Conservation (phyloP, 2,113 vertebrate species). For the Sinocyclocheilus grahami region DNA sequence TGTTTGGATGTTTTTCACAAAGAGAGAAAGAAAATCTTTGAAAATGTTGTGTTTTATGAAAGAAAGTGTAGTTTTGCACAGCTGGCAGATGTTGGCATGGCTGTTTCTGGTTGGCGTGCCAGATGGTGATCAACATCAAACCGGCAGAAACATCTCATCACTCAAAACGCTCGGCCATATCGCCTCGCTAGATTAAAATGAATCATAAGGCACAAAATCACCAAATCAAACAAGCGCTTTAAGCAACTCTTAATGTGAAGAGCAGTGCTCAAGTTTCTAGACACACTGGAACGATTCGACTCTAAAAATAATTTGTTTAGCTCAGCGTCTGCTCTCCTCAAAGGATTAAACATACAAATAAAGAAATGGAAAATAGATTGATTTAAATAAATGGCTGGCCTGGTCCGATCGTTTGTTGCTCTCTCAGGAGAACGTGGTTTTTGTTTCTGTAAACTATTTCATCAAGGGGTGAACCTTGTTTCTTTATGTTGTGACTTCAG, state of each 20-base stretch:
- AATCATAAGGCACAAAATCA: conserved; percentile 35
- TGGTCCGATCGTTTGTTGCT: conserved; percentile 47
- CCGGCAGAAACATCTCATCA: conserved; percentile 25
- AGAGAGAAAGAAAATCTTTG: background rate
- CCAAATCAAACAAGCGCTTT: conserved; percentile 35
- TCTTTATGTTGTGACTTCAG: conserved; percentile 37
- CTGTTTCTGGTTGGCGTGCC: background rate
- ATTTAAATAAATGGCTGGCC: conserved; percentile 53
- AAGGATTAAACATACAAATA: conserved; percentile 56
- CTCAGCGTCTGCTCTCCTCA: conserved; percentile 34
- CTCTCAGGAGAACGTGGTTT: conserved; percentile 19
- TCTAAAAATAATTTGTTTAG: conserved; percentile 53
- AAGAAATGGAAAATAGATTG: conserved; percentile 47
- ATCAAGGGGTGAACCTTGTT: conserved; percentile 41
- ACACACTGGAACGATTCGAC: conserved; percentile 12
- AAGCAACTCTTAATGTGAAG: conserved; percentile 38
- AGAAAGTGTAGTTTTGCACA: background rate
- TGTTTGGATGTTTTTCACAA: background rate
- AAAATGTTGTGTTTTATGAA: background rate
- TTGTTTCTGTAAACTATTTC: conserved; percentile 47
- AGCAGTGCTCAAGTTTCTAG: conserved; percentile 18
- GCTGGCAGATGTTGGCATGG: background rate
- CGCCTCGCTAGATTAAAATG: conserved; percentile 42
- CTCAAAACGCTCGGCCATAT: conserved; percentile 18
- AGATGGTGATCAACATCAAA: conserved; percentile 34